Percentiles rank a stretch among this genome's conserved stretches.
These are phyloP conservation scores for Mythimna pallens DNA, from an alignment of 2,888 invertebrate genomes.

Conservation along the genomic window DNA sequence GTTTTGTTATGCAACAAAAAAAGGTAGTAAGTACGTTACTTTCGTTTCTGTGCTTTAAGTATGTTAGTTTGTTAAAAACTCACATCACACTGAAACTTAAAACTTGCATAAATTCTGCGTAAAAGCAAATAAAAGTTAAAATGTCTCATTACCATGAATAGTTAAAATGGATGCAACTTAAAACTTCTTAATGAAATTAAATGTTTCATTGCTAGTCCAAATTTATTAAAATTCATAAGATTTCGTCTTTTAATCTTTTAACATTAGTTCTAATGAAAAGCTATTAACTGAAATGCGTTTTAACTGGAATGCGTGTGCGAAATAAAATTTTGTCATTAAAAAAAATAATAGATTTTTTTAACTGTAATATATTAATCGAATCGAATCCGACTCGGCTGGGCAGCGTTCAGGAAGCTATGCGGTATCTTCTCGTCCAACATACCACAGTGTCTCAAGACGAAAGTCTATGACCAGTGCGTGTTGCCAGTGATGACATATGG, in stretches of 20 bases:
- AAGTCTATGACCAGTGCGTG: too few relatives aligned
- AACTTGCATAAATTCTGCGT: not conserved
- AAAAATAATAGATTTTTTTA: too few relatives aligned
- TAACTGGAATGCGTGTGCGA: too few relatives aligned
- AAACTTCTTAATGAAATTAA: constrained; percentile 25
- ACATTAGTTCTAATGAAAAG: constrained; percentile 1
- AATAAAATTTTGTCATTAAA: not conserved
- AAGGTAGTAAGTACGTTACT: not conserved
- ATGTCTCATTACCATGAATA: constrained; percentile 17
- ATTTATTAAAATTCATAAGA: not conserved
- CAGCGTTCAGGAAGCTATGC: too few relatives aligned
- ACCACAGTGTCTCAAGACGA: too few relatives aligned
- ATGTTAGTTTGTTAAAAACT: not conserved
- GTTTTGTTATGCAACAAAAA: not conserved
- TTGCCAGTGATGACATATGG: too few relatives aligned
- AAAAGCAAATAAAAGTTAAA: constrained; percentile 29
- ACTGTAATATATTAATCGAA: too few relatives aligned
- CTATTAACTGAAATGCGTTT: not conserved
- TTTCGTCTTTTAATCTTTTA: not conserved
- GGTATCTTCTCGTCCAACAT: too few relatives aligned
- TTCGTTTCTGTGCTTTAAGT: not conserved
- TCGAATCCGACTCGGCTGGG: too few relatives aligned
- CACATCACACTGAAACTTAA: constrained; percentile 6
- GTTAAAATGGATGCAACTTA: constrained; percentile 6
- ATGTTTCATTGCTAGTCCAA: not conserved